phyloP scores from a whole-genome alignment of 2,888 invertebrate species.

The Ceratothoa steindachneri region DNA sequence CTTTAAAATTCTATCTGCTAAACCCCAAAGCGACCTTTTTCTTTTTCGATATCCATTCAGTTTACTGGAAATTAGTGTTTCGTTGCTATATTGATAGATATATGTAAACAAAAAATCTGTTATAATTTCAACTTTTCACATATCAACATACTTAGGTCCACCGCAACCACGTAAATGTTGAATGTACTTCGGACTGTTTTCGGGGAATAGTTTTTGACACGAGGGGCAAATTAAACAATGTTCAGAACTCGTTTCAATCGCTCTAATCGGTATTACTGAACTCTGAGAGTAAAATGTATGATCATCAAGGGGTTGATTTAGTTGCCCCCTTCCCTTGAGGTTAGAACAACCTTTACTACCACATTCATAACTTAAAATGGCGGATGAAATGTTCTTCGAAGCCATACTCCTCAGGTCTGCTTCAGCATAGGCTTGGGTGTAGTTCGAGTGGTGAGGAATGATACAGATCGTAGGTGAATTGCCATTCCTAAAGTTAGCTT shows the following conservation, averaged over 20 bases:
- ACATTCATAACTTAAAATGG: conserved; percentile 45
- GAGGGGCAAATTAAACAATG: conserved; percentile 51
- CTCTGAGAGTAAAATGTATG: background rate
- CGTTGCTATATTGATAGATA: too few relatives aligned
- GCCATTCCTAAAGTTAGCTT: conserved; percentile 14
- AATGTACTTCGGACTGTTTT: conserved; percentile 50
- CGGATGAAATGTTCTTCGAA: conserved; percentile 46
- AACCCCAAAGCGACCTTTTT: too few relatives aligned
- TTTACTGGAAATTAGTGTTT: too few relatives aligned
- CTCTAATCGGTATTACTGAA: conserved; percentile 25
- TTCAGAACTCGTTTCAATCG: conserved; percentile 49
- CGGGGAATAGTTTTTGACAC: conserved; percentile 51
- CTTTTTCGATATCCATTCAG: too few relatives aligned
- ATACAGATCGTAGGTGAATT: conserved; percentile 30
- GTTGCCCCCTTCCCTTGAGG: background rate
- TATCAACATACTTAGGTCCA: conserved; percentile 41
- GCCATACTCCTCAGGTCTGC: conserved; percentile 36
- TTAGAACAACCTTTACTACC: conserved; percentile 17
- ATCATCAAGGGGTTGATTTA: background rate
- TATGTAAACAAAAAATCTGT: background rate
- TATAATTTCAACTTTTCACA: conserved; percentile 15
- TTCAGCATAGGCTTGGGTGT: conserved; percentile 11
- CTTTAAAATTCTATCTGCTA: too few relatives aligned
- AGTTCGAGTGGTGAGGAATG: conserved; percentile 7
- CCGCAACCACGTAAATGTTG: conserved; percentile 51